Conservation (phyloP, 2,113 vertebrate genomes). For the Pionites leucogaster region DNA sequence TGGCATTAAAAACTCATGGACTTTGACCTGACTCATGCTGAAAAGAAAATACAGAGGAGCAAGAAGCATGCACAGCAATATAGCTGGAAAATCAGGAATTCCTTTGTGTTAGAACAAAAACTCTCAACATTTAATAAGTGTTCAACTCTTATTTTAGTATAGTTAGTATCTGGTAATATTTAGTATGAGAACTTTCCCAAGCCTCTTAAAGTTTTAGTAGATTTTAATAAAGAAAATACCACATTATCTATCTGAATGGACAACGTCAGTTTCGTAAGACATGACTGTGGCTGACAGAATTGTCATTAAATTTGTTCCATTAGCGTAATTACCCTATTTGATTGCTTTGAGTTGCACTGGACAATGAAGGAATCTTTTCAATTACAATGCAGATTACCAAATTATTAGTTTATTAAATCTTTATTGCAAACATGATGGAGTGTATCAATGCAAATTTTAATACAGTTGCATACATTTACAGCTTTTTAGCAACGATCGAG, state of each 20-base stretch:
- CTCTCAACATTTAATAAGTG: neutral
- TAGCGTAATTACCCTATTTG: neutral
- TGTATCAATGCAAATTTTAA: neutral
- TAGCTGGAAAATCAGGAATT: neutral
- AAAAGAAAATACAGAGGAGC: neutral
- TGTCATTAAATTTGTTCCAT: neutral
- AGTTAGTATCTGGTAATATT: conserved; percentile 20
- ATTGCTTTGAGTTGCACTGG: neutral
- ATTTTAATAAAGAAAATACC: neutral
- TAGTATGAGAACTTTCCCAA: neutral
- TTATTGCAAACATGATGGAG: neutral
- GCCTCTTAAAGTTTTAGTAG: neutral
- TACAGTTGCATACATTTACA: neutral
- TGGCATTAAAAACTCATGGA: conserved; percentile 2
- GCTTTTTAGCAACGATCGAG: neutral
- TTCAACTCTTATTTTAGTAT: neutral
- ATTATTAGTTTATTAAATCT: neutral
- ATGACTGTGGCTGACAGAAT: neutral
- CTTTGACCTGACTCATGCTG: conserved; percentile 9
- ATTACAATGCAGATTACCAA: neutral
- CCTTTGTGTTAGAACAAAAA: neutral
- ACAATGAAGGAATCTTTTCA: neutral
- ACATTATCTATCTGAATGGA: neutral
- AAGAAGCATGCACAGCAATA: neutral
- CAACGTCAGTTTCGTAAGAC: neutral